phyloP scores from a whole-genome alignment of 2,113 vertebrate species.

The Rhinopomastus cyanomelas region DNA sequence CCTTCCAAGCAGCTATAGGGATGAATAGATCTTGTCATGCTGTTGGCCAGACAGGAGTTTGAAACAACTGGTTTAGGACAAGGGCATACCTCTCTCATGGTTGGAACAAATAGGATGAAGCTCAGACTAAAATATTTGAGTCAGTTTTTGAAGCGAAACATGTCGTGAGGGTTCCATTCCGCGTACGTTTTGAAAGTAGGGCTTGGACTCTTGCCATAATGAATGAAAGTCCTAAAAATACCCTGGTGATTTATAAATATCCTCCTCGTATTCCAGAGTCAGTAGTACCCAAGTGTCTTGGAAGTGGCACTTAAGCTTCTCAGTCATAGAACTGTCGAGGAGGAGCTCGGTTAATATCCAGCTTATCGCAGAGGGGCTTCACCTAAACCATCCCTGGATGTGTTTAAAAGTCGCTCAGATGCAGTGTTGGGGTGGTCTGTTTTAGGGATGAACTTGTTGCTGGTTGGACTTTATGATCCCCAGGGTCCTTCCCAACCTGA shows the following conservation, averaged over 20 bases:
- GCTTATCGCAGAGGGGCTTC: background rate
- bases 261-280: background rate
- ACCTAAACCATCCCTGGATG: too few species aligned
- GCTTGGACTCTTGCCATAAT: background rate
- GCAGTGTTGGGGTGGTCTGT: too few species aligned
- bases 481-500: too few species aligned
- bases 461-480: too few species aligned
- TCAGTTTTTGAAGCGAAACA: background rate
- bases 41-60: background rate
- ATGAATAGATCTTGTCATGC: background rate
- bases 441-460: too few species aligned
- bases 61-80: background rate
- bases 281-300: background rate
- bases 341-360: slow-evolving; percentile 3
- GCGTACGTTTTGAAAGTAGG: background rate
- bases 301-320: slow-evolving; percentile 32
- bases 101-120: background rate
- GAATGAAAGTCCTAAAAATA: slow-evolving; percentile 37
- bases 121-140: background rate
- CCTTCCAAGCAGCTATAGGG: background rate
- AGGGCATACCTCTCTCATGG: background rate
- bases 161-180: background rate
- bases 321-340: slow-evolving; percentile 5
- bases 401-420: too few species aligned
- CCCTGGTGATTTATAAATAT: slow-evolving; percentile 13